Evolutionary conservation across 2,888 invertebrate genomes (phyloP).

Genomic region (Hypercompe scribonia): DNA sequence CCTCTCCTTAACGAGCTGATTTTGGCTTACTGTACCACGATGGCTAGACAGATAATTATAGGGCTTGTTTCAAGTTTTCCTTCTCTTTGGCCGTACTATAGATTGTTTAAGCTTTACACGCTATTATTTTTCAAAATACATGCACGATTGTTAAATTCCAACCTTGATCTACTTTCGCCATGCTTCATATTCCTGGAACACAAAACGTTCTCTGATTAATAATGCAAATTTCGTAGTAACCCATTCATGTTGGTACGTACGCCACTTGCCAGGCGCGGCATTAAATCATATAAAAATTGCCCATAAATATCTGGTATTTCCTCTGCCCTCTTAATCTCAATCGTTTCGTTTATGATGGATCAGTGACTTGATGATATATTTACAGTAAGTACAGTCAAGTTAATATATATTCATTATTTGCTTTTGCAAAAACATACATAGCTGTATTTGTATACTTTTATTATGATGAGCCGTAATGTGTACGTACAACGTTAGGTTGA

Average conservation of each 20-base stretch:
- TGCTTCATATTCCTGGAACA: slow-evolving; percentile 39
- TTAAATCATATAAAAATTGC: slow-evolving; percentile 63
- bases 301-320: slow-evolving; percentile 59
- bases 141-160: neutral
- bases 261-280: slow-evolving; percentile 28
- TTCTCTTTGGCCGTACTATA: neutral
- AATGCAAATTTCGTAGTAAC: slow-evolving; percentile 35
- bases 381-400: slow-evolving; percentile 54
- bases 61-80: too few relatives aligned
- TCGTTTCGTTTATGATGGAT: slow-evolving; percentile 68
- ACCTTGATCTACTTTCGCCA: slow-evolving; percentile 7
- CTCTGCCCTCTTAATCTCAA: slow-evolving; percentile 75
- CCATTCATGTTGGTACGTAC: slow-evolving; percentile 18
- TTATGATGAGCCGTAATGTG: too few relatives aligned
- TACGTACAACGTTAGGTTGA: too few relatives aligned
- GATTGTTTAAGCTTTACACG: neutral
- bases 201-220: slow-evolving; percentile 12
- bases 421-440: neutral
- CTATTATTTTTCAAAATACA: neutral
- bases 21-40: too few relatives aligned
- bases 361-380: slow-evolving; percentile 60
- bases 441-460: too few relatives aligned
- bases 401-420: slow-evolving; percentile 17
- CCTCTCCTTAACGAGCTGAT: too few relatives aligned
- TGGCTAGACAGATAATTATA: too few relatives aligned